A percentile compares a stretch with the other conserved stretches of the same genome.
phyloP scores from a whole-genome alignment of 2,113 vertebrate genomes.

The Piprites chloris region DNA sequence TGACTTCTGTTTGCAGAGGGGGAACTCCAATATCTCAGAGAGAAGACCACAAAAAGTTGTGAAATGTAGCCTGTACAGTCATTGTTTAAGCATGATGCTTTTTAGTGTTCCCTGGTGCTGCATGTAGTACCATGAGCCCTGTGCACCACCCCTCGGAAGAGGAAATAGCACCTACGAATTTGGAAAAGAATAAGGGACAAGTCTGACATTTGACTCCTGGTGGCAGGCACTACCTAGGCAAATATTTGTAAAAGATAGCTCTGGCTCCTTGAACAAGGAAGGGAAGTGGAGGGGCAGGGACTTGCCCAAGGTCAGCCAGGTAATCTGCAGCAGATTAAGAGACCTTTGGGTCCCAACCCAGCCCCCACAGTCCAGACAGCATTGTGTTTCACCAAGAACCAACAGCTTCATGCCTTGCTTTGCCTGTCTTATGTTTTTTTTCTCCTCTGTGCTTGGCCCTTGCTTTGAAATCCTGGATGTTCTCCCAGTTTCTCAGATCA shows the following conservation, averaged over 20 bases:
- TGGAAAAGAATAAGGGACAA: conserved; percentile 16
- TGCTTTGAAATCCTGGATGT: not conserved
- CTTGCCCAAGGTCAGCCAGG: not conserved
- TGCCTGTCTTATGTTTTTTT: not conserved
- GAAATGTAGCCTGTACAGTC: not conserved
- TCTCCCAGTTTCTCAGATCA: not conserved
- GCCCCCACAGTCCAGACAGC: not conserved
- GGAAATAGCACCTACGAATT: not conserved
- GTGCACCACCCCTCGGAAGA: not conserved
- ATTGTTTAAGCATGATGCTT: not conserved
- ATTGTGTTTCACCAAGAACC: fast-evolving
- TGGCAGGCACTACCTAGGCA: conserved; percentile 5
- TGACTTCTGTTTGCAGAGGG: not conserved
- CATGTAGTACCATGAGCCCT: fast-evolving
- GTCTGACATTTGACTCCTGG: not conserved
- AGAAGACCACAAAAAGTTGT: not conserved
- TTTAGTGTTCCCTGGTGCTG: not conserved
- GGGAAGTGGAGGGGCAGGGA: not conserved
- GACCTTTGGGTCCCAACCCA: not conserved
- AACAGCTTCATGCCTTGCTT: not conserved
- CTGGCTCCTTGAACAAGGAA: not conserved
- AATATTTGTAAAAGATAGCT: conserved; percentile 53
- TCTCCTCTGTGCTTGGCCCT: not conserved
- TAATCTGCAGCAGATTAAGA: not conserved
- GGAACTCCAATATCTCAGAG: not conserved